Conservation (phyloP, 53 echinoderm and acorn worm species). For the Holothuria scabra region DNA sequence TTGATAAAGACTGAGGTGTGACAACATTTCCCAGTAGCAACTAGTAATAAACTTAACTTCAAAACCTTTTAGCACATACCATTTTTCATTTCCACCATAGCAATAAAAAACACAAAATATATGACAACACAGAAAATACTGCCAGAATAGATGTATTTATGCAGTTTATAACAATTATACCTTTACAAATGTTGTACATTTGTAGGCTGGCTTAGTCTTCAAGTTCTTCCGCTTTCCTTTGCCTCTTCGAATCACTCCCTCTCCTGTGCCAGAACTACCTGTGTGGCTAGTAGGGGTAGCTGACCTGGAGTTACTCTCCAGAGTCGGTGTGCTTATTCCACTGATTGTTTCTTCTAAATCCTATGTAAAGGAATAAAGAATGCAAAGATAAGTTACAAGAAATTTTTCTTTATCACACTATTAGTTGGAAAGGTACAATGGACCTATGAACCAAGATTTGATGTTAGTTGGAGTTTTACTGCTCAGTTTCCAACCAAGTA, state of each 20-base stretch:
- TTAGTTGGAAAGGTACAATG: neutral
- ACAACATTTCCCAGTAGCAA: no score
- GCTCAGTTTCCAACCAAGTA: no score
- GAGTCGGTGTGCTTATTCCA: conserved; percentile 80
- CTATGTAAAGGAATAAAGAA: conserved; percentile 14
- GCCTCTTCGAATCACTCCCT: conserved; percentile 30
- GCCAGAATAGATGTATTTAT: no score
- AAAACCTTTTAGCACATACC: no score
- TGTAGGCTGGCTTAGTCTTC: conserved; percentile 83
- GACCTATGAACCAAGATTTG: no score
- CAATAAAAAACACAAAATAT: no score
- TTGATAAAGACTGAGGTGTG: no score
- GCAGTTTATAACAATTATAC: neutral
- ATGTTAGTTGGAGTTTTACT: no score
- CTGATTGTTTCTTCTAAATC: conserved; percentile 72
- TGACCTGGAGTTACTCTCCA: conserved; percentile 85
- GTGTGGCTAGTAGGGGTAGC: conserved; percentile 83
- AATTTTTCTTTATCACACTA: no score
- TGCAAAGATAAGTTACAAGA: neutral
- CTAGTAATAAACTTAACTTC: no score
- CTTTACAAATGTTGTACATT: conserved; percentile 77
- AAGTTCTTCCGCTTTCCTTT: conserved; percentile 63
- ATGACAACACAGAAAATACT: no score
- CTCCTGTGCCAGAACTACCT: conserved; percentile 23
- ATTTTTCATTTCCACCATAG: no score